Base-by-base conservation (phyloP, 2,113 vertebrate species). In the Sebastes fasciatus region DNA sequence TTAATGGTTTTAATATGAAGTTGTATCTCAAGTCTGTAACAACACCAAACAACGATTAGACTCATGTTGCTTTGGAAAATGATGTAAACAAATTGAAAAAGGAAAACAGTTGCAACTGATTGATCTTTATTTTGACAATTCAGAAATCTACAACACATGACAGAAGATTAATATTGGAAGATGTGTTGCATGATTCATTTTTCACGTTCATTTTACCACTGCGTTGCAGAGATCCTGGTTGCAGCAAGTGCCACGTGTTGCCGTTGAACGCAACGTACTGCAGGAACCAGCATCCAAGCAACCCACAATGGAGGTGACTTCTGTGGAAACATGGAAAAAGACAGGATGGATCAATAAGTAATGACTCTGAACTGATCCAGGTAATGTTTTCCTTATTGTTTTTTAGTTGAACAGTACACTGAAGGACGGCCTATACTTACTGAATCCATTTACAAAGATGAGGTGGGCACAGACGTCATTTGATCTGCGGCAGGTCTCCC, bases 181-280 rank as follows among this genome's bases (percentile, higher is more conserved):
- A 49, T 58, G 8, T 34, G 55, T 46, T 42, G 13, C 34, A 8
- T 43, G 61, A 40, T 60, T 26, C 1, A 12, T 58, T 58, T 58
- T 23, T 21, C 57, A 34, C 42, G 3, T 63, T 4, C 7, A 42
- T 0, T 64, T 19, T 8, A n/a, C 86, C 51, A n/a, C n/a, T 57
- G 8, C 2, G 62, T 61, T 90, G 60, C 86, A 89, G 14, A 82
- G 26, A 54, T 92, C 74, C 11, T 2, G 0, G 0, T 0, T 17
- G 77, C 88, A 90, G 78, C 81, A 90, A 1, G 1, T 3, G 19
- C 34, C 4, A 51, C 60, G 23, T 13, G 11, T 7, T 4, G 51
- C 4, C 1, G 17, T 10, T 0, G 51, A 14, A 3, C 0, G 54
- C 12, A 69, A 0, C 1, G 0, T 0, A 0, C 0, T 8, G 48